These are phyloP conservation scores for Mustelus asterias DNA, from an alignment of 2,113 vertebrate species.

Conservation along the genomic window DNA sequence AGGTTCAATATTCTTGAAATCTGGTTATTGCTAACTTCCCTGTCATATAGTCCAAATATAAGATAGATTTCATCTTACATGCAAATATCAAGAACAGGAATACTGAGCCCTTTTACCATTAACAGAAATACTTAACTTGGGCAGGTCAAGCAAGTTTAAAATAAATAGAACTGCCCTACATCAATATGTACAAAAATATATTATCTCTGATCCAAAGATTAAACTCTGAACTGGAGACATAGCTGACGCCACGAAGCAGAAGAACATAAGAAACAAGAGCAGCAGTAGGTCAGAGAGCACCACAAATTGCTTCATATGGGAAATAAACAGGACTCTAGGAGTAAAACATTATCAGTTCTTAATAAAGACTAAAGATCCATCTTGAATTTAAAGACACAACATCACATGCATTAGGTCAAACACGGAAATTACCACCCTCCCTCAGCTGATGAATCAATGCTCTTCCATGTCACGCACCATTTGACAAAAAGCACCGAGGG, in stretches of 20 bases:
- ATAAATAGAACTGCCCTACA: not conserved
- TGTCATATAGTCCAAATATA: not conserved
- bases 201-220: not conserved
- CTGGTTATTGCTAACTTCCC: not conserved
- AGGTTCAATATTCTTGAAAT: not conserved
- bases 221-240: not conserved
- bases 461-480: not conserved
- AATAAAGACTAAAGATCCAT: not conserved
- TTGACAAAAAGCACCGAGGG: not conserved
- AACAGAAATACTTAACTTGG: not conserved
- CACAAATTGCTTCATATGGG: not conserved
- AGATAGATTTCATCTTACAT: not conserved
- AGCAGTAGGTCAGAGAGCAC: not conserved
- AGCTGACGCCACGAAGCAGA: not conserved
- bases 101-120: not conserved
- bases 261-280: not conserved
- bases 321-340: not conserved
- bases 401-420: not conserved
- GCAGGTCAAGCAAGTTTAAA: not conserved
- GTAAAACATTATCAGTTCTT: not conserved
- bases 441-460: not conserved
- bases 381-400: not conserved
- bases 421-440: not conserved
- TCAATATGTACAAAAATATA: conserved; percentile 12
- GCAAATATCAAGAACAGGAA: not conserved